A percentile compares a stretch with the other conserved stretches of the same genome.
Conservation (phyloP, 2,888 invertebrate species). For the Digitonthophagus gazella region DNA sequence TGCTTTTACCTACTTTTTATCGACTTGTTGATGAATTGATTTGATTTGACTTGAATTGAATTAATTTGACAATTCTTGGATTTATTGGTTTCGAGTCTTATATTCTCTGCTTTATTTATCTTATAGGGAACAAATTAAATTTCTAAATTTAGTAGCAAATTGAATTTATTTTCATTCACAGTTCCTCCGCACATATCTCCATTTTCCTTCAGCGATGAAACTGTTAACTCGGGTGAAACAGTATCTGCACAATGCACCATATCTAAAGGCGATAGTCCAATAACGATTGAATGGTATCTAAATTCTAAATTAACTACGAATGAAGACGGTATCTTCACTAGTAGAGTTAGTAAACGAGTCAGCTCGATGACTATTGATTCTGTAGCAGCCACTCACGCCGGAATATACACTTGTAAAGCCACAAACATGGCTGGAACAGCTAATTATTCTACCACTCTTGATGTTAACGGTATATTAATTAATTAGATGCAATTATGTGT, state of each 20-base stretch:
- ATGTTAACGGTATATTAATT: slow-evolving; percentile 38
- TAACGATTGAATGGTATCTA: slow-evolving; percentile 65
- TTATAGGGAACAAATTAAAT: too few relatives aligned
- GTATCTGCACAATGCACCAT: slow-evolving; percentile 65
- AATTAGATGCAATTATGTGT: too few relatives aligned
- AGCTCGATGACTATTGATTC: slow-evolving; percentile 65
- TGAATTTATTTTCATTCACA: too few relatives aligned
- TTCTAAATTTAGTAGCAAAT: slow-evolving; percentile 21
- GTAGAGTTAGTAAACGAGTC: slow-evolving; percentile 51
- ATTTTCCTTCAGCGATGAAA: slow-evolving; percentile 64
- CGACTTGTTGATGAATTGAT: too few relatives aligned
- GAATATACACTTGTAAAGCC: slow-evolving; percentile 70
- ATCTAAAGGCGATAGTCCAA: slow-evolving; percentile 68
- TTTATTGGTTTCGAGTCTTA: too few relatives aligned
- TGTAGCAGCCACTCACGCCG: slow-evolving; percentile 68
- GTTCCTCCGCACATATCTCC: slow-evolving; percentile 78
- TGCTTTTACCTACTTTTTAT: too few relatives aligned
- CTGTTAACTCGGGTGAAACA: slow-evolving; percentile 67
- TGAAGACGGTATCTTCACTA: slow-evolving; percentile 53
- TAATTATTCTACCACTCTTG: slow-evolving; percentile 42
- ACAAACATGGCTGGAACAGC: slow-evolving; percentile 66
- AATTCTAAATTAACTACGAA: slow-evolving; percentile 57
- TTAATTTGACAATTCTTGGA: too few relatives aligned
- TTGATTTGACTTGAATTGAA: too few relatives aligned
- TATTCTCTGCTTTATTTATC: too few relatives aligned